Evolutionary conservation across 2,113 vertebrate genomes (phyloP).

Genomic region (Macroglossus sobrinus): DNA sequence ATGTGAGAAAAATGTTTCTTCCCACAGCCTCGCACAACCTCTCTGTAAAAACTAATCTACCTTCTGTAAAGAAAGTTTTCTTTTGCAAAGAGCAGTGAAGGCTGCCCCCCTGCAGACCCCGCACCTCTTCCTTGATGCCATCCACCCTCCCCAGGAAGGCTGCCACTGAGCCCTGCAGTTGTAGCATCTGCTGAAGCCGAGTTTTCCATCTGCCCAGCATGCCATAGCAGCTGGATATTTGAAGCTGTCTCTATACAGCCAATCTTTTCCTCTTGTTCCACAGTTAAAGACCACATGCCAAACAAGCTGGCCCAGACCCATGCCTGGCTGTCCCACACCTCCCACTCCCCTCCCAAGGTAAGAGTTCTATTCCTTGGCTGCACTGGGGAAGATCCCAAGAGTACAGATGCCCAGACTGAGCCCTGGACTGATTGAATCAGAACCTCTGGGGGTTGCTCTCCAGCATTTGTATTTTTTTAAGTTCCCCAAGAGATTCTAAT

Average conservation of each 20-base stretch:
- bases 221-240: background rate
- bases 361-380: background rate
- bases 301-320: background rate
- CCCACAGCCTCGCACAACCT: background rate
- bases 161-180: background rate
- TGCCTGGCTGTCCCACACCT: background rate
- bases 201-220: background rate
- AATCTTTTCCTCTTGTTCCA: background rate
- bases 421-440: background rate
- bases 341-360: accelerated
- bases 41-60: no score
- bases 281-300: background rate
- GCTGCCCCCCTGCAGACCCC: background rate
- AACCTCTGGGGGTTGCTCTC: background rate
- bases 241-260: background rate
- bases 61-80: background rate
- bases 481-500: background rate
- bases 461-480: background rate
- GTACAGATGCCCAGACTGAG: background rate
- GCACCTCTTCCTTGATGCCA: no score
- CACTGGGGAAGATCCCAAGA: background rate
- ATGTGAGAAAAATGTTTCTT: background rate
- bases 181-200: no score
- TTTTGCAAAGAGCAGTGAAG: background rate
- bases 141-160: background rate